phyloP scores from a whole-genome alignment of 2,113 vertebrate genomes.

The Ameiurus melas region DNA sequence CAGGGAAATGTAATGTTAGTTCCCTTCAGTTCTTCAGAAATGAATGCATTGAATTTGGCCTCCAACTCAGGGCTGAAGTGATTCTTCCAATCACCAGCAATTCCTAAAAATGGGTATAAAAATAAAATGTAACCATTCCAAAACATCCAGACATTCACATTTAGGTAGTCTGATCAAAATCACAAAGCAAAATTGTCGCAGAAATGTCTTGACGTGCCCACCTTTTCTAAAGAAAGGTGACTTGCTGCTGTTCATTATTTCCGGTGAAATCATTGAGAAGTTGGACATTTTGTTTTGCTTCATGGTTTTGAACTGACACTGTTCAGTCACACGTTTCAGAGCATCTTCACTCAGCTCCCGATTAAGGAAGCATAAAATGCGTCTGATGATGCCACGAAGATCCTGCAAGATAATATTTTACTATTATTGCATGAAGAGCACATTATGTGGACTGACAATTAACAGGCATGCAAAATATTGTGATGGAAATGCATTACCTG shows the following conservation, averaged over 20 bases:
- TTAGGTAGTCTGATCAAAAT: not conserved
- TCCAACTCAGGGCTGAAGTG: slow-evolving; percentile 72
- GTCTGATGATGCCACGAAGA: slow-evolving; percentile 57
- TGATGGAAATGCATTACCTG: slow-evolving; percentile 57
- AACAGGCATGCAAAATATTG: not conserved
- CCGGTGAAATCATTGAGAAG: slow-evolving; percentile 56
- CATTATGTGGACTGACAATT: not conserved
- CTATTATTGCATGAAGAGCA: not conserved
- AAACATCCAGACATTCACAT: not conserved
- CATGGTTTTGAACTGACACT: slow-evolving; percentile 74
- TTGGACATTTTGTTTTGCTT: slow-evolving; percentile 75
- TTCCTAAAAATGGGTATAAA: slow-evolving; percentile 61
- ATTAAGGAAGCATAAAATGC: slow-evolving; percentile 70
- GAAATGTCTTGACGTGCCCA: slow-evolving; percentile 32
- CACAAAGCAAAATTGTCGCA: not conserved
- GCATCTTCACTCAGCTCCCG: slow-evolving; percentile 61
- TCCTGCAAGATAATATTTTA: slow-evolving; percentile 63
- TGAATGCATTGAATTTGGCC: slow-evolving; percentile 63
- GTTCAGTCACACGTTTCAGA: slow-evolving; percentile 64
- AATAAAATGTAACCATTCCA: not conserved
- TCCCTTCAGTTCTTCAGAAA: slow-evolving; percentile 69
- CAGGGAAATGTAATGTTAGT: slow-evolving; percentile 66
- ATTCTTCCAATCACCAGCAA: slow-evolving; percentile 78
- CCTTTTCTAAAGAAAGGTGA: slow-evolving; percentile 74
- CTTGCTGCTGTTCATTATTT: slow-evolving; percentile 56